Conservation (phyloP, 2,888 invertebrate genomes). For the Erpobdella octoculata region DNA sequence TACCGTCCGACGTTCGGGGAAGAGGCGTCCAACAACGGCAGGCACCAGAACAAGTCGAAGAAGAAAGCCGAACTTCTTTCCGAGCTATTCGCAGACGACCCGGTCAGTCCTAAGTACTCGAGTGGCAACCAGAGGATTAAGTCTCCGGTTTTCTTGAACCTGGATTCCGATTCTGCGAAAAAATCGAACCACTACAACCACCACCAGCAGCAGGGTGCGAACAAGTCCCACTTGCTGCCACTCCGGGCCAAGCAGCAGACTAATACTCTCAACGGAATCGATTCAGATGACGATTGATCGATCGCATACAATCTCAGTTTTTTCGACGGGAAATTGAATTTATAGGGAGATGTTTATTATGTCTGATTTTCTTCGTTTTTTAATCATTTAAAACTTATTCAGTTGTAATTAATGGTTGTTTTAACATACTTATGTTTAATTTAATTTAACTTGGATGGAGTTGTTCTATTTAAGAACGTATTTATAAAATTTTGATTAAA, state of each 20-base stretch:
- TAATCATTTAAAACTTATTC: too few species aligned
- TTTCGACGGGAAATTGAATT: too few species aligned
- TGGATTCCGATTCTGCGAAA: neutral
- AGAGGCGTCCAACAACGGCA: neutral
- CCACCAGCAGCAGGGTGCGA: neutral
- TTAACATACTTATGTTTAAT: too few species aligned
- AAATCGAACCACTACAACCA: too few species aligned
- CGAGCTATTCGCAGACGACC: slow-evolving; percentile 9
- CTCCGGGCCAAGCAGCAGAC: slow-evolving; percentile 6
- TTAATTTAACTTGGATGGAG: too few species aligned
- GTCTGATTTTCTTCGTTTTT: too few species aligned
- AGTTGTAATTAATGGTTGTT: too few species aligned
- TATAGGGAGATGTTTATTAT: too few species aligned
- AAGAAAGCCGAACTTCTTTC: slow-evolving; percentile 14
- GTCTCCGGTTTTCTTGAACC: slow-evolving; percentile 21
- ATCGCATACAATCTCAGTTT: too few species aligned
- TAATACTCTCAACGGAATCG: slow-evolving; percentile 21
- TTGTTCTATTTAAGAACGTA: too few species aligned
- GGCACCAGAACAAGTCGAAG: slow-evolving; percentile 5
- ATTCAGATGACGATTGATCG: slow-evolving; percentile 26
- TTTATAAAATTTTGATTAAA: too few species aligned
- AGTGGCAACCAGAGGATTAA: slow-evolving; percentile 5
- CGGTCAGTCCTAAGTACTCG: neutral
- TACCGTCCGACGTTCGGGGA: neutral
- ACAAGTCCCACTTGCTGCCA: slow-evolving; percentile 17